Conservation (phyloP, 2,797 vertebrate genomes). For the Mycteria americana region DNA sequence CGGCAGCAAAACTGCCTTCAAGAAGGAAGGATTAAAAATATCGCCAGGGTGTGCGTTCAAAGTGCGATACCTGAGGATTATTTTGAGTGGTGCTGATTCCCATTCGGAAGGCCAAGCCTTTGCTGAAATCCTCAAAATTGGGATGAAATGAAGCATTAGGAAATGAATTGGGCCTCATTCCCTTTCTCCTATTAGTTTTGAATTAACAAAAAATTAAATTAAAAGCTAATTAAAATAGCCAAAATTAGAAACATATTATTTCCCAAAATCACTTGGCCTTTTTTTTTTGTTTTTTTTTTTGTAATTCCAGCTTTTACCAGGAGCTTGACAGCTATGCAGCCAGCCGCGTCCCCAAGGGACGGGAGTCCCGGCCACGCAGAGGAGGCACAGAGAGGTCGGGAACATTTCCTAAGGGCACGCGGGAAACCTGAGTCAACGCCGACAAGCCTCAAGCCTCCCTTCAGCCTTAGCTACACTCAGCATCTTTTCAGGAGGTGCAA, state of each 20-base stretch:
- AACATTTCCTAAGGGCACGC: neutral
- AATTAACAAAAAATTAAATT: neutral
- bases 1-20: neutral
- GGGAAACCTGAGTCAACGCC: neutral
- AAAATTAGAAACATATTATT: neutral
- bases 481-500: neutral
- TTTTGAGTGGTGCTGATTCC: neutral
- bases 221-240: neutral
- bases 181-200: neutral
- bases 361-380: neutral
- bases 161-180: neutral
- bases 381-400: neutral
- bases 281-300: neutral
- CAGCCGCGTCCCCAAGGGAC: neutral
- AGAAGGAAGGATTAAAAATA: neutral
- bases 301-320: neutral
- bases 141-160: neutral
- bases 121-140: neutral
- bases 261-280: neutral
- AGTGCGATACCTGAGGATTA: neutral
- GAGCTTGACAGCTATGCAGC: neutral
- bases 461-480: neutral
- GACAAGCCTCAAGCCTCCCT: neutral
- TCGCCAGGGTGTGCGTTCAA: accelerated
- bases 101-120: neutral